Evolutionary conservation across 2,113 vertebrate species (phyloP).

Genomic region (Nothocercus nigrocapillus): DNA sequence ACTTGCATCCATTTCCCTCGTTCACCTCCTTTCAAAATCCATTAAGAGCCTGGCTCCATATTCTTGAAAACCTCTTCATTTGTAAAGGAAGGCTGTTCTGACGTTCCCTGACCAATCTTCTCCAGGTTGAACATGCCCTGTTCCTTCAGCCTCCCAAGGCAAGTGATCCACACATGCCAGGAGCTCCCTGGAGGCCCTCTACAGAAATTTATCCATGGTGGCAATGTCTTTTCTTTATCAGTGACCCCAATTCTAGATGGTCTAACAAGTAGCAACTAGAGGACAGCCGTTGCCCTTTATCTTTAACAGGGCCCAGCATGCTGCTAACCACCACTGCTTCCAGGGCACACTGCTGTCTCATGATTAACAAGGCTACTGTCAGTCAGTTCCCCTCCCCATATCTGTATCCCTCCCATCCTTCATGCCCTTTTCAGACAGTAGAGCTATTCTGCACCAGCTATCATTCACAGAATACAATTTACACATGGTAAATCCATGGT

Average conservation of each 20-base stretch:
- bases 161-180: not conserved
- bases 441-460: no score
- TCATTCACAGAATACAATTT: not conserved
- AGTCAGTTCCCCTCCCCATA: not conserved
- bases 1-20: not conserved
- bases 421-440: no score
- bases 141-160: not conserved
- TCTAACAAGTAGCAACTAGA: not conserved
- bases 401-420: no score
- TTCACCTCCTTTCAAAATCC: not conserved
- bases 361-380: no score
- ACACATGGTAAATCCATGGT: not conserved
- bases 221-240: not conserved
- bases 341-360: not conserved
- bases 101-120: not conserved
- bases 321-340: not conserved
- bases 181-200: not conserved
- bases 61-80: not conserved
- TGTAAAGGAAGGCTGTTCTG: not conserved
- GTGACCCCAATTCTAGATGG: not conserved
- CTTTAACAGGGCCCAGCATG: not conserved
- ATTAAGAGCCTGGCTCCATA: not conserved
- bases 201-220: not conserved
- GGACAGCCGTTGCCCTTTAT: not conserved
- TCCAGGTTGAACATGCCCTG: no score